Evolutionary conservation across 2,113 vertebrate genomes (phyloP), one percentile per base, ranked within the genome.

Genomic region (Chelonoidis abingdonii): DNA sequence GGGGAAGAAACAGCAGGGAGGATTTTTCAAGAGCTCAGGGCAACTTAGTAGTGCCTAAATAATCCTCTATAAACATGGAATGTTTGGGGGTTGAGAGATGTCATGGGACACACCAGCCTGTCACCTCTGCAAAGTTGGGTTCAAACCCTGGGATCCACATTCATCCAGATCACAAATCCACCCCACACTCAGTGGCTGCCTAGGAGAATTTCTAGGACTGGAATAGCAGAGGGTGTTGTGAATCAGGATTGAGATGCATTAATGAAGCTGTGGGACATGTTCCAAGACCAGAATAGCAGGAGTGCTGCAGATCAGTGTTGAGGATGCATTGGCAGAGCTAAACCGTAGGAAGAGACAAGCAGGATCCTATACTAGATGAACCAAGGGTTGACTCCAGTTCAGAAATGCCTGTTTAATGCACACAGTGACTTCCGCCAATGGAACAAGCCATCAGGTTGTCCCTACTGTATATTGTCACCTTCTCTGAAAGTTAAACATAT

Each of bases 271-370:
- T 53, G 47, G 89, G 44, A 59, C 1, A 0, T 9, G 50, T 11
- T 21, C 14, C 4, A 3, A 52, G 35, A 38, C 50, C 0, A 0
- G 50, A 3, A 0, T 0, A 1, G n/a, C 10, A 57, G 69, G 44
- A 49, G 10, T 50, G 29, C 47, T 22, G 19, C 49, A 22, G 49
- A 22, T 52, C 49, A 53, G 24, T 27, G 22, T 38, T 72, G 65
- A 72, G n/a, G n/a, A 2, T 69, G 62, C 35, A n/a, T 10, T 69
- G 76, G 44, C 44, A 7, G 24, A 78, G 25, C 29, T 24, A 50
- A 52, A 21, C 52, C n/a, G 50, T 19, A 59, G 83, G 56, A 38
- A 24, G 31, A 84, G 29, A 38, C 0, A 0, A 38, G 31, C 31
- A 65, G 72, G 54, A 8, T 3, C 47, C 0, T 10, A 75, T 24